Base-by-base conservation (phyloP, 2,113 vertebrate genomes). In the Hypocryptadius cinnamomeus region DNA sequence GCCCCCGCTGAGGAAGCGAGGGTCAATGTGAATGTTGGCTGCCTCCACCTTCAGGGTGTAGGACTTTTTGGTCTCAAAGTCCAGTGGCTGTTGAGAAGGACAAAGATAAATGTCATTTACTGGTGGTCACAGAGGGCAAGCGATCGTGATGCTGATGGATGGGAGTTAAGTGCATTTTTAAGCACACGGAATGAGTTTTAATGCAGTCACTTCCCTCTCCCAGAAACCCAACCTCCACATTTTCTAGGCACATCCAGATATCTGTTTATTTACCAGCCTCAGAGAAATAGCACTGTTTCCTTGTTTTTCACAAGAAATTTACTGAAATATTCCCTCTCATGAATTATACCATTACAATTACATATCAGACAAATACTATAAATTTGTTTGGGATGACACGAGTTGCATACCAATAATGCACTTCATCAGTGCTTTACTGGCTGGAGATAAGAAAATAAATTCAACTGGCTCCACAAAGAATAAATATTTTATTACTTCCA, bases 1-100 rank as follows among this genome's bases (percentile, higher is more conserved):
- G 5, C 97, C 98, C 39, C 98, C 97, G 25, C 97, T 95, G 78
- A 97, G 97, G 94, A 98, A 98, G 77, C 97, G 98, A 57, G 98
- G 98, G 95, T 99, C 99, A 5, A 97, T 96, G 42, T 98, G 98
- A 31, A 98, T 35, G 93, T 99, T 99, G 97, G 98, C 98, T 42
- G 99, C 99, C 94, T 99, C 99, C 51, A 99, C 98, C 86, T 99
- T 99, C 93, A 99, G 96, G 0, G 98, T 99, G 97, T 99, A 99
- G 91, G 98, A 98, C 96, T 97, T 98, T 94, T 98, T 99, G 96
- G 93, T 98, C 98, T 99, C 99, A 76, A 98, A 99, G 97, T 99
- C 99, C 97, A 99, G 96, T 24, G 98, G 98, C 99, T 99, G 98
- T 72, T 94, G 96, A 83, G 96, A 96, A 95, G 87, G 96, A 98